A percentile compares a stretch with the other conserved stretches of the same genome.
phyloP scores from a whole-genome alignment of 2,113 vertebrate genomes.

The Lepus americanus region DNA sequence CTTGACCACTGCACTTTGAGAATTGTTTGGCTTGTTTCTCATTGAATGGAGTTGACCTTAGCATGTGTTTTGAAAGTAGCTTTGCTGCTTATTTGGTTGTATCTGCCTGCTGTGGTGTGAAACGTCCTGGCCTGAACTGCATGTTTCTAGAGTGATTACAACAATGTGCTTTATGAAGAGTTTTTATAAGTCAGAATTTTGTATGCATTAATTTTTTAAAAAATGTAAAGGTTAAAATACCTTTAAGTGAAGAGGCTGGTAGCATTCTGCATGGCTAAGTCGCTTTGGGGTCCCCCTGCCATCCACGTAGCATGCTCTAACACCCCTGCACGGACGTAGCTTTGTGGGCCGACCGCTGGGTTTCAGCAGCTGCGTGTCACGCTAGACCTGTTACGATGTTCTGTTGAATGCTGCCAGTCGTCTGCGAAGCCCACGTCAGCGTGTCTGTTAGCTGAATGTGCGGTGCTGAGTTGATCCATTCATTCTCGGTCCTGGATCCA shows the following conservation, averaged over 20 bases:
- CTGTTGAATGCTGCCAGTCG: background rate
- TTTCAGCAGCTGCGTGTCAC: constrained; percentile 7
- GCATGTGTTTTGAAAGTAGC: constrained; percentile 48
- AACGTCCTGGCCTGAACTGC: constrained; percentile 75
- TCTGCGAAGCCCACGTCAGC: background rate
- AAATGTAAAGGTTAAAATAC: constrained; percentile 56
- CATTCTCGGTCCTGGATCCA: background rate
- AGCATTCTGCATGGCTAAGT: constrained; percentile 64
- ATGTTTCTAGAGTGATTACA: constrained; percentile 80
- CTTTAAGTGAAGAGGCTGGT: constrained; percentile 38
- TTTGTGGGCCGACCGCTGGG: background rate
- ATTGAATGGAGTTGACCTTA: constrained; percentile 59
- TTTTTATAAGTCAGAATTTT: constrained; percentile 21
- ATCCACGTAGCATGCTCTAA: constrained; percentile 42
- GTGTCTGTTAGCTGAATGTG: background rate
- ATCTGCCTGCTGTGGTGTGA: constrained; percentile 74
- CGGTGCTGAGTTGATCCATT: background rate
- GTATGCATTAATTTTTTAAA: constrained; percentile 41
- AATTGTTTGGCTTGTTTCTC: constrained; percentile 73
- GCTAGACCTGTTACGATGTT: background rate
- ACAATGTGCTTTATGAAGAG: constrained; percentile 33
- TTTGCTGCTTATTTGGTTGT: constrained; percentile 59
- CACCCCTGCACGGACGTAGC: constrained; percentile 65
- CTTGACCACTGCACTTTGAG: constrained; percentile 87
- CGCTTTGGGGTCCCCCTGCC: background rate